Base-by-base conservation (phyloP, 2,888 invertebrate genomes). In the Polietes domitor region DNA sequence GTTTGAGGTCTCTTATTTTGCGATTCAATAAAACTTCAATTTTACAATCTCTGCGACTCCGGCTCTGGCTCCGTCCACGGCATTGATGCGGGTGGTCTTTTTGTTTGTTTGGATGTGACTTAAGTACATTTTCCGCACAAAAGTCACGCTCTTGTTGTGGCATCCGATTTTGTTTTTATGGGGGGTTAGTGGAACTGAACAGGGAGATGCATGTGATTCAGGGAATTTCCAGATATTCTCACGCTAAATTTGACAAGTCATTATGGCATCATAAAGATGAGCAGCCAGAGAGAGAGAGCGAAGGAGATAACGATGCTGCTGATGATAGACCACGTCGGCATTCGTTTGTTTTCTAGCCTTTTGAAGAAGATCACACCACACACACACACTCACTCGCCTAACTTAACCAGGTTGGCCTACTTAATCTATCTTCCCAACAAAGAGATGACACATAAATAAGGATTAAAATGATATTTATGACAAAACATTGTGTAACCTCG, bases 381-480 rank as follows among this genome's bases (percentile, higher is more conserved):
- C n/a, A n/a, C n/a, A n/a, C n/a, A n/a, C n/a, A n/a, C n/a, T n/a
- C n/a, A n/a, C n/a, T n/a, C n/a, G n/a, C n/a, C n/a, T n/a, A n/a
- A n/a, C n/a, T n/a, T n/a, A 21, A 15, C 41, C 15, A 24, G 68
- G 10, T 43, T 72, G 84, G 81, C 76, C 84, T 84, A 81, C 76
- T 84, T 84, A 84, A 81, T 70, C 72, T 61, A 81, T 70, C 72
- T 61, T 58, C 37, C 71, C 32, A 58, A 58, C 21, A 61, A 47
- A 70, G 41, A 73, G 61, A 74, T 76, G 81, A 76, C 81, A 79
- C 68, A 81, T 84, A 84, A 84, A 84, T 84, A 76, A 84, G 81
- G 78, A 81, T 84, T 84, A 76, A 79, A 81, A 79, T 61, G 55
- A 84, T 79, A 84, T 84, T 84, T 84, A 84, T 84, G 81, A 79